Base-by-base conservation (phyloP, 1,140 invertebrate species). In the Choristoneura fumiferana region DNA sequence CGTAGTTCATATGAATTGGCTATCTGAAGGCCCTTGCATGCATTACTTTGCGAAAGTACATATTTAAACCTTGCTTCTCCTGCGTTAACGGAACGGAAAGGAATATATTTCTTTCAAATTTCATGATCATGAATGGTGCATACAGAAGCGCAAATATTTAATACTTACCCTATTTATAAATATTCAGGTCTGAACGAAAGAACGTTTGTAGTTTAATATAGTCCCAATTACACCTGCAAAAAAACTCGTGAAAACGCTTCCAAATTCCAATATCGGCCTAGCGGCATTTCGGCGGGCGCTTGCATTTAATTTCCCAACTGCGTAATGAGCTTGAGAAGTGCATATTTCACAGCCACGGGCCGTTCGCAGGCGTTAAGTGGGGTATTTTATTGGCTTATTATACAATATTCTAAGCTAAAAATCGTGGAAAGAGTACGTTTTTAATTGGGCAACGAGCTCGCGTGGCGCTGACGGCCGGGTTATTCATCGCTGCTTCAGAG, bases 331-430 rank as follows among this genome's bases (percentile, higher is more conserved):
- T 64, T 53, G 73, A 79, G 72, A 70, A 76, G 69, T 86, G 81
- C 78, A 88, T 88, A 88, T 86, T 88, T 88, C 83, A 88, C 71
- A 62, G 69, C 73, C 61, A 57, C 73, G 73, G 57, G 63, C 71
- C 69, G 69, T 73, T 79, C 65, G 70, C 71, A 65, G 82, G 79
- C 85, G 79, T 85, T 84, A 84, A 86, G 85, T 82, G 81, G 81
- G 78, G 83, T 88, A 85, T 81, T 88, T 88, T 88, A 88, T 88
- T 78, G 85, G 83, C 78, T 88, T 88, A 88, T 88, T 88, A 88
- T 88, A 84, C 85, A 84, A 88, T 86, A 88, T 86, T 85, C 85
- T 88, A 84, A 88, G 83, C 85, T 88, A 84, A 88, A 86, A 87
- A 82, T 88, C 79, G 79, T 85, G 78, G 77, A 86, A 84, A 85